Percentiles rank a stretch among this genome's conserved stretches.
Evolutionary conservation across 2,888 invertebrate species (phyloP).

Genomic region (Eremobia ochroleuca): DNA sequence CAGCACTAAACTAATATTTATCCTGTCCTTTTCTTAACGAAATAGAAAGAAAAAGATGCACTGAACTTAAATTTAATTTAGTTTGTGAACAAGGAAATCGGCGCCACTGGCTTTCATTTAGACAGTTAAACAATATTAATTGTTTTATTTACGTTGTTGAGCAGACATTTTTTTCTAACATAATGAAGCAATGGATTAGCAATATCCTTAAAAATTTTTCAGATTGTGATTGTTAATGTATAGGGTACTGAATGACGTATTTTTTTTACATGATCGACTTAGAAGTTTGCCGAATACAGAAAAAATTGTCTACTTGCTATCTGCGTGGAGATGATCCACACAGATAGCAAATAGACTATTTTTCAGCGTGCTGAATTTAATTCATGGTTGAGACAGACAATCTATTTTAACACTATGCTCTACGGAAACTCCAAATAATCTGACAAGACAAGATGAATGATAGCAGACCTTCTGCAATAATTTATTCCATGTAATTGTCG

Average conservation of each 20-base stretch:
- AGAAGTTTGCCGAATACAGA: neutral
- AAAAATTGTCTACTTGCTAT: neutral
- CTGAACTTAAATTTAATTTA: too few relatives aligned
- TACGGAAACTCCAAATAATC: slow-evolving; percentile 4
- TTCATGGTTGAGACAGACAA: slow-evolving; percentile 1
- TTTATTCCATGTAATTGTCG: slow-evolving; percentile 54
- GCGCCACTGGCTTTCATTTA: neutral
- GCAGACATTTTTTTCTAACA: neutral
- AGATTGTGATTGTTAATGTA: neutral
- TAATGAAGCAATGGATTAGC: neutral
- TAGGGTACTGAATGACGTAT: too few relatives aligned
- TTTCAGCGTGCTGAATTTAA: neutral
- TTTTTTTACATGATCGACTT: neutral
- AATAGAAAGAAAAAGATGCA: too few relatives aligned
- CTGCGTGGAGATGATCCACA: too few relatives aligned
- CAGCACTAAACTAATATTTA: too few relatives aligned
- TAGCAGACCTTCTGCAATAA: slow-evolving; percentile 45
- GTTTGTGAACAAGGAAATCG: too few relatives aligned
- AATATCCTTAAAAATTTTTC: neutral
- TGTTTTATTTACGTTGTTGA: neutral
- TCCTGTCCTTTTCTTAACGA: too few relatives aligned
- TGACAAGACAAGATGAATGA: slow-evolving; percentile 40
- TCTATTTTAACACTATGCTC: slow-evolving; percentile 6
- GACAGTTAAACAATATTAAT: neutral
- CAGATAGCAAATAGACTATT: too few relatives aligned